Base-by-base conservation (phyloP, 2,888 invertebrate genomes). In the Hemaris fuciformis region DNA sequence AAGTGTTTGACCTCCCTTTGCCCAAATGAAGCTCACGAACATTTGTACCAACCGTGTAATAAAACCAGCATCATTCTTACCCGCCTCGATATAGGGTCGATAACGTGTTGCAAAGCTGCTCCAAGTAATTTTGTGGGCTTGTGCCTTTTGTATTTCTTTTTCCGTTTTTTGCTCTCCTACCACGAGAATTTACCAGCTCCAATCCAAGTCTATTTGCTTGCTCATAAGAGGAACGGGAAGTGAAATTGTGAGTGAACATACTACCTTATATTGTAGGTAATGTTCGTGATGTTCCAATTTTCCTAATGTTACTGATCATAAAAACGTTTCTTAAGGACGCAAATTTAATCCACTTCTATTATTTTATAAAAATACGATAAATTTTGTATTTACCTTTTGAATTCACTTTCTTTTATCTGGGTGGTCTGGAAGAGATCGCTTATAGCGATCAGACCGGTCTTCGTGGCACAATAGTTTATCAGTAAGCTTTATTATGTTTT, bases 1-100 rank as follows among this genome's bases (percentile, higher is more conserved):
- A 88, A 88, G 88, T 88, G 88, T 88, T 88, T 88, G 87, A 85
- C 87, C 87, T 87, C 84, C 84, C 87, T 87, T 85, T 83, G 85
- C 86, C 87, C 85, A 88, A 88, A 88, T 87, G 88, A 87, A 87
- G 83, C 87, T 84, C 83, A 82, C 84, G 83, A 83, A 85, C 80
- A 79, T 77, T 76, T 76, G 79, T 80, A 76, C 85, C 76, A 81
- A 76, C 70, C 73, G 79, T 76, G 71, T 71, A 73, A 74, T 75
- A 64, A 70, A 70, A 67, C 70, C 69, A 70, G 67, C 70, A 70
- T 77, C 72, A 71, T 67, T 74, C 76, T 78, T 85, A 81, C 75
- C 70, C 57, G 70, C 62, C 65, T 61, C 43, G 57, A 10, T 62
- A 62, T 79, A 85, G 71, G 75, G 80, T 79, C 63, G 69, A 72